Percentiles rank a stretch among this genome's conserved stretches.
These are phyloP conservation scores for Meda fulgida DNA, from an alignment of 2,797 vertebrate genomes.

Conservation along the genomic window DNA sequence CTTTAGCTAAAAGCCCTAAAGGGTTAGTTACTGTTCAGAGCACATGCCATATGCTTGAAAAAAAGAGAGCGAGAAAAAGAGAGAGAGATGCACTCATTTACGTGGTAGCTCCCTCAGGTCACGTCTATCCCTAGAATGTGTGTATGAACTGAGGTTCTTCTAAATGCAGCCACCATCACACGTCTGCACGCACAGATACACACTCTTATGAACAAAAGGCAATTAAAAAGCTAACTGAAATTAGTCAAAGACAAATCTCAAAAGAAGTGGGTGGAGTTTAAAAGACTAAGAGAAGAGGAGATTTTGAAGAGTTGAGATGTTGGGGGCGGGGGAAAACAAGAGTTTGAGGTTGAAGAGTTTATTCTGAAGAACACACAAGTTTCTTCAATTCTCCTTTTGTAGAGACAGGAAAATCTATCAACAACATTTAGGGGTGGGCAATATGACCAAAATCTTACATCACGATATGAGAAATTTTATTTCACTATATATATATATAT, in stretches of 20 bases:
- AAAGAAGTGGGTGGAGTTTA: neutral
- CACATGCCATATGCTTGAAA: neutral
- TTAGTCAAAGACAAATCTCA: slow-evolving; percentile 33
- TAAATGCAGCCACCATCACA: slow-evolving; percentile 32
- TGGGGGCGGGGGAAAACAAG: neutral
- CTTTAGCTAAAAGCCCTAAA: neutral
- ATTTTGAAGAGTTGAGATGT: neutral
- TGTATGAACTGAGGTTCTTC: slow-evolving; percentile 14
- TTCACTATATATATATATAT: too few species aligned
- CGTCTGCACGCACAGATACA: slow-evolving; percentile 14
- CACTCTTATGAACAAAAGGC: slow-evolving; percentile 24
- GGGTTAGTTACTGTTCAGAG: slow-evolving; percentile 25
- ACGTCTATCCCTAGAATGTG: slow-evolving; percentile 44
- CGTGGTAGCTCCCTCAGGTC: slow-evolving; percentile 43
- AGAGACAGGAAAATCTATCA: slow-evolving; percentile 39
- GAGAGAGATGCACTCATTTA: slow-evolving; percentile 18
- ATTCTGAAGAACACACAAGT: slow-evolving; percentile 23
- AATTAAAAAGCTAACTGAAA: slow-evolving; percentile 33
- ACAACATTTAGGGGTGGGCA: neutral
- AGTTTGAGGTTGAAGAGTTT: slow-evolving; percentile 9
- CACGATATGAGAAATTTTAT: too few species aligned
- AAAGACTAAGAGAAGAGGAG: slow-evolving; percentile 15
- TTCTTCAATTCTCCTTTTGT: slow-evolving; percentile 24
- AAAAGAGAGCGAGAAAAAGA: slow-evolving; percentile 5
- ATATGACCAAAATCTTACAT: too few species aligned